Percentiles rank a stretch among this genome's conserved stretches.
Evolutionary conservation across 2,888 invertebrate species (phyloP).

Genomic region (Eupithecia subfuscata): DNA sequence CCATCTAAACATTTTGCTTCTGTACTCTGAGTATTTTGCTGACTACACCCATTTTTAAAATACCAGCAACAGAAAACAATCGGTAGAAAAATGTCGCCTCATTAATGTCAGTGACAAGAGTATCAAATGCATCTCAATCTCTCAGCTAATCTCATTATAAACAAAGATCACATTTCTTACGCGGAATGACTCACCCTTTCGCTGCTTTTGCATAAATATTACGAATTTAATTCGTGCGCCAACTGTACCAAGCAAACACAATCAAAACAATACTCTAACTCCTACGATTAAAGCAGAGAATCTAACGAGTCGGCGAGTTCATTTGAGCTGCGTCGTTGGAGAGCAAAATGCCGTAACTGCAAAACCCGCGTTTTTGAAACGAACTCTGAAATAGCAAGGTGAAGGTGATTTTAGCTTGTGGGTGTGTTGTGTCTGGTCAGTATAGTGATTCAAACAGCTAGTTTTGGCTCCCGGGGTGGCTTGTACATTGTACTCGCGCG

Average conservation of each 20-base stretch:
- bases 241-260: slow-evolving; percentile 26
- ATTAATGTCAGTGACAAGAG: slow-evolving; percentile 18
- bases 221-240: slow-evolving; percentile 44
- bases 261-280: slow-evolving; percentile 26
- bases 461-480: slow-evolving; percentile 81
- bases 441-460: slow-evolving; percentile 72
- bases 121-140: slow-evolving; percentile 34
- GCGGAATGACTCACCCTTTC: slow-evolving; percentile 69
- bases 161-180: slow-evolving; percentile 65
- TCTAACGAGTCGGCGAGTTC: slow-evolving; percentile 13
- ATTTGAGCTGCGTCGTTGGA: slow-evolving; percentile 19
- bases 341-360: slow-evolving; percentile 36
- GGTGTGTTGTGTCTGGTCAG: slow-evolving; percentile 47
- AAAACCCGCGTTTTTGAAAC: slow-evolving; percentile 27
- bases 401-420: slow-evolving; percentile 48
- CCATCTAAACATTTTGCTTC: not conserved
- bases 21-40: slow-evolving; percentile 5
- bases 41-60: not conserved
- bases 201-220: slow-evolving; percentile 47
- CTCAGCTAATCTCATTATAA: slow-evolving; percentile 43
- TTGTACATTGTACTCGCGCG: slow-evolving; percentile 80
- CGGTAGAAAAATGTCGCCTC: slow-evolving; percentile 11
- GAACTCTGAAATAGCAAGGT: slow-evolving; percentile 13
- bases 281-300: slow-evolving; percentile 17
- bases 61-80: slow-evolving; percentile 4